Conservation (phyloP, 2,113 vertebrate genomes). For the Clarias magur region DNA sequence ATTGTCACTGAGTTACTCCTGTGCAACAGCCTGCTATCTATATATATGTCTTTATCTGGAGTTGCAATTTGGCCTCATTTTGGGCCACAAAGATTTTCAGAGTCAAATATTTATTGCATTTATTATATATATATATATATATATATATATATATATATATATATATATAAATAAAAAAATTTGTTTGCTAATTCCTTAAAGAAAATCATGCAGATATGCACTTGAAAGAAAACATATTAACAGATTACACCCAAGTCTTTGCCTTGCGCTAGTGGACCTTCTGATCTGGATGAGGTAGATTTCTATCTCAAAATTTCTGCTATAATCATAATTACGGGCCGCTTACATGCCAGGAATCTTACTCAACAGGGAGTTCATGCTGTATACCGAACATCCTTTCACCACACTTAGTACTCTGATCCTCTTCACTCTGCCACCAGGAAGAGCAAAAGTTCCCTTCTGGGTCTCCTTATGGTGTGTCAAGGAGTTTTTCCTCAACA, state of each 20-base stretch:
- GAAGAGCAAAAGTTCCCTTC: background rate
- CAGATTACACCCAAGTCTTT: background rate
- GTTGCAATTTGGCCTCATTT: constrained; percentile 21
- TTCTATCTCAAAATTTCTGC: background rate
- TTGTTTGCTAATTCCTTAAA: no score
- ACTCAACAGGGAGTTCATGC: background rate
- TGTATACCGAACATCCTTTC: background rate
- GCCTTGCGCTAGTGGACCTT: background rate
- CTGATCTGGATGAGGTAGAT: background rate
- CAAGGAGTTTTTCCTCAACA: no score
- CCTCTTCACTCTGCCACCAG: background rate
- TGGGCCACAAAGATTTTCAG: background rate
- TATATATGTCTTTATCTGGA: constrained; percentile 33
- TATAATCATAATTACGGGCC: background rate
- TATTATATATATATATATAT: no score
- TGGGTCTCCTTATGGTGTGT: background rate
- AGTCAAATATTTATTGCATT: background rate
- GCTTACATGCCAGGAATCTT: background rate
- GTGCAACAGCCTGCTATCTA: constrained; percentile 1
- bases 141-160: no score
- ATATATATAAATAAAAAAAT: no score
- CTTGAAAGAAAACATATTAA: background rate
- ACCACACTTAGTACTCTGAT: background rate
- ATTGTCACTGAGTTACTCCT: constrained; percentile 59
- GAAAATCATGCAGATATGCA: background rate